These are phyloP conservation scores for Griposia aprilina DNA, from an alignment of 2,888 invertebrate genomes.

Conservation along the genomic window DNA sequence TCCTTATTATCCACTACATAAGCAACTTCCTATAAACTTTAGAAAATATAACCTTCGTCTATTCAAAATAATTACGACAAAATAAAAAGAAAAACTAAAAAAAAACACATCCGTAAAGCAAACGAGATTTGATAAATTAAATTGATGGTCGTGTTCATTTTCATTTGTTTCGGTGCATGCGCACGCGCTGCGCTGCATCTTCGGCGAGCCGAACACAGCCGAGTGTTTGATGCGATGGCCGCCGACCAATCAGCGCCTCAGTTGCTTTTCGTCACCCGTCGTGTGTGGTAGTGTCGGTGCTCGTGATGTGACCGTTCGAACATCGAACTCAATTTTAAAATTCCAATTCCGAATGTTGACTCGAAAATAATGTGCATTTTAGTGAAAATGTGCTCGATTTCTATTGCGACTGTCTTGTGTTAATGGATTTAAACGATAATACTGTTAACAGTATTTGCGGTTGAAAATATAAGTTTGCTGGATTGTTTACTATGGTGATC, in stretches of 20 bases:
- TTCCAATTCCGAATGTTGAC: constrained; percentile 72
- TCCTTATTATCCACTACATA: background rate
- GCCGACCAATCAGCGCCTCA: constrained; percentile 77
- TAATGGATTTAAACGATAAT: constrained; percentile 76
- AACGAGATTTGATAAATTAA: constrained; percentile 65
- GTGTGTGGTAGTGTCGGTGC: constrained; percentile 73
- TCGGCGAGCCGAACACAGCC: constrained; percentile 64
- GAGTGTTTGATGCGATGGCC: constrained; percentile 65
- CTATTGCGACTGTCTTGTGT: constrained; percentile 73
- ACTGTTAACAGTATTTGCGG: constrained; percentile 67
- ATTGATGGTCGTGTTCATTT: constrained; percentile 61
- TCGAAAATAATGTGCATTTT: constrained; percentile 81
- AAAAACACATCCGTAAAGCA: constrained; percentile 54
- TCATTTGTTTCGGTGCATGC: constrained; percentile 72
- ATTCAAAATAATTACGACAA: background rate
- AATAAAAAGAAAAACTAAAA: background rate
- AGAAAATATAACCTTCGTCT: background rate
- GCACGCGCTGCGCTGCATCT: constrained; percentile 82
- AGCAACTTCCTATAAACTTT: background rate
- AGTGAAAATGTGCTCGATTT: constrained; percentile 84
- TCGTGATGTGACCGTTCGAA: constrained; percentile 75
- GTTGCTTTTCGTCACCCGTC: constrained; percentile 77
- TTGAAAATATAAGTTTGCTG: constrained; percentile 75
- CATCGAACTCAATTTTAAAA: constrained; percentile 70
- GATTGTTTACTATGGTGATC: constrained; percentile 89